Conservation (phyloP, 2,113 vertebrate genomes). For the Capreolus pygargus region DNA sequence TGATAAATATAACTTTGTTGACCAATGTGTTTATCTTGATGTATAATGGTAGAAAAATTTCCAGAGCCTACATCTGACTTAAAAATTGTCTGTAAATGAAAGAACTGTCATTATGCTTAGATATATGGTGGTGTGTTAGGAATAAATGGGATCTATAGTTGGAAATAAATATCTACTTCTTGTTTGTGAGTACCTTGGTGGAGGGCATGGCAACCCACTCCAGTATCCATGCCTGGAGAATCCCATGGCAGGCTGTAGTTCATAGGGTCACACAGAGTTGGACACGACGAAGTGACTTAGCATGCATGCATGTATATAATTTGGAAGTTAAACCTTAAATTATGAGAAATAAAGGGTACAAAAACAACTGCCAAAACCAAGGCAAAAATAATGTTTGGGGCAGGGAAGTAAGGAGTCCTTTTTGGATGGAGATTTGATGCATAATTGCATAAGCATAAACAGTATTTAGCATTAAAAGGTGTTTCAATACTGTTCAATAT, state of each 20-base stretch:
- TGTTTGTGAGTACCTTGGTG: not conserved
- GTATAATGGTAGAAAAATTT: not conserved
- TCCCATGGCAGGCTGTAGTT: not conserved
- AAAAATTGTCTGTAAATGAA: conserved; percentile 5
- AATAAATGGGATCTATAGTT: not conserved
- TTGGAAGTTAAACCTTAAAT: conserved; percentile 6
- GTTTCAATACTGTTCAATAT: conserved; percentile 20
- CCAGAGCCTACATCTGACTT: not conserved
- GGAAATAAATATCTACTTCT: conserved; percentile 13
- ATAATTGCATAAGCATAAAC: not conserved
- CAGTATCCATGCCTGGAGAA: not conserved
- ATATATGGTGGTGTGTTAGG: not conserved
- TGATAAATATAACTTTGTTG: conserved; percentile 1
- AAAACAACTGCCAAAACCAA: not conserved
- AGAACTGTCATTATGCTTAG: not conserved
- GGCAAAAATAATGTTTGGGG: not conserved
- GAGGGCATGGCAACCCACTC: not conserved
- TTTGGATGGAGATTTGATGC: not conserved
- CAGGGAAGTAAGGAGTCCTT: not conserved
- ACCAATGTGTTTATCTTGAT: not conserved
- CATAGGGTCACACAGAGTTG: not conserved
- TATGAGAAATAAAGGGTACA: not conserved
- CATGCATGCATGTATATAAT: not conserved
- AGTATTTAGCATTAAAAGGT: not conserved
- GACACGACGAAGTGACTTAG: not conserved